phyloP scores from a whole-genome alignment of 1,140 invertebrate species.

The Cephus cinctus region DNA sequence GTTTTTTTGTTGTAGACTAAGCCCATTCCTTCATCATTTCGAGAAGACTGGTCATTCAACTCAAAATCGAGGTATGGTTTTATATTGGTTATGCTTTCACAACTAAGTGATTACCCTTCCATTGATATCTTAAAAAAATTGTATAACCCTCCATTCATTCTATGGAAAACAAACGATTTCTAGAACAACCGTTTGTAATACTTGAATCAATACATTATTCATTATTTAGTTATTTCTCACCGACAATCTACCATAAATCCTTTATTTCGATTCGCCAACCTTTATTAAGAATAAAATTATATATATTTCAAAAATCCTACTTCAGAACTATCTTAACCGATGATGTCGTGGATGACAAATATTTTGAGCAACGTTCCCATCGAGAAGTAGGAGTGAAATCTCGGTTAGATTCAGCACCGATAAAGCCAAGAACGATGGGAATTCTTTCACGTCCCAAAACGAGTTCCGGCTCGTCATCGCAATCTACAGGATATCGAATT shows the following conservation, averaged over 20 bases:
- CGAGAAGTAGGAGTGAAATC: constrained; percentile 52
- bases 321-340: constrained; percentile 42
- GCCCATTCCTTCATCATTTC: constrained; percentile 26
- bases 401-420: constrained; percentile 50
- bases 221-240: no score
- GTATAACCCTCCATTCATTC: no score
- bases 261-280: no score
- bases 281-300: no score
- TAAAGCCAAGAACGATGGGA: constrained; percentile 52
- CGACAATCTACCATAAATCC: no score
- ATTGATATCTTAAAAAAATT: no score
- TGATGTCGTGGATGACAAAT: constrained; percentile 48
- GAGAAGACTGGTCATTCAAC: constrained; percentile 43
- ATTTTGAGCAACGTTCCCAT: constrained; percentile 39
- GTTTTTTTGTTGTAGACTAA: constrained; percentile 30
- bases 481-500: constrained; percentile 69
- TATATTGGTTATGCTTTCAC: no score
- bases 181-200: no score
- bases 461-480: constrained; percentile 37
- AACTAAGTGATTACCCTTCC: no score
- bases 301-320: no score
- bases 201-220: no score
- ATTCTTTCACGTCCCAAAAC: constrained; percentile 57
- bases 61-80: constrained; percentile 40
- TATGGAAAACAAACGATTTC: no score